Conservation (phyloP, 2,113 vertebrate genomes). For the rat (Rattus norvegicus) region DNA sequence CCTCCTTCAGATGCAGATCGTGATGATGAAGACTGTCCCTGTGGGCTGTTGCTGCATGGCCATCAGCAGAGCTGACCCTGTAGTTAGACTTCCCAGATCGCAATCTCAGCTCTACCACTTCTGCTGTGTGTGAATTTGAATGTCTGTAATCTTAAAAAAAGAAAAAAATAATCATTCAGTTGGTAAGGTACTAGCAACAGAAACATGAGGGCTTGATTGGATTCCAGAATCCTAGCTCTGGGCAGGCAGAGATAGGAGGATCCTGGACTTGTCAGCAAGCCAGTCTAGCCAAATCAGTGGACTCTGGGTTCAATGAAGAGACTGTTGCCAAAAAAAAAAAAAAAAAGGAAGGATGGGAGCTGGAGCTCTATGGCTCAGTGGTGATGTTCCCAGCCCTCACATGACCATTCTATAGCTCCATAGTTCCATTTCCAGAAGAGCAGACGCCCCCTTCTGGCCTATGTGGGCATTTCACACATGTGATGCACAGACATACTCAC, state of each 20-base stretch:
- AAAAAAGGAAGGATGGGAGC: neutral
- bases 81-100: neutral
- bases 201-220: too few relatives aligned
- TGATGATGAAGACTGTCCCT: neutral
- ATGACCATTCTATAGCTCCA: neutral
- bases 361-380: neutral
- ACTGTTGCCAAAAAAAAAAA: too few relatives aligned
- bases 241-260: too few relatives aligned
- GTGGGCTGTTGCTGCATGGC: neutral
- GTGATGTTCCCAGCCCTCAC: too few relatives aligned
- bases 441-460: neutral
- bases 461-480: neutral
- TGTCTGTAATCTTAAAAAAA: neutral
- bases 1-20: neutral
- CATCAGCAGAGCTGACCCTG: neutral
- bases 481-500: neutral
- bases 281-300: neutral
- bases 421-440: neutral
- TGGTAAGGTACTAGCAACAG: too few relatives aligned
- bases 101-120: neutral
- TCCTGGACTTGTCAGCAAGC: neutral
- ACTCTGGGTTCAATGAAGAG: too few relatives aligned
- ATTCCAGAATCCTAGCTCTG: too few relatives aligned
- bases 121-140: neutral
- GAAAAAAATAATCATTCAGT: too few relatives aligned